phyloP scores from a whole-genome alignment of 2,113 vertebrate species.

The Macquaria ambigua region DNA sequence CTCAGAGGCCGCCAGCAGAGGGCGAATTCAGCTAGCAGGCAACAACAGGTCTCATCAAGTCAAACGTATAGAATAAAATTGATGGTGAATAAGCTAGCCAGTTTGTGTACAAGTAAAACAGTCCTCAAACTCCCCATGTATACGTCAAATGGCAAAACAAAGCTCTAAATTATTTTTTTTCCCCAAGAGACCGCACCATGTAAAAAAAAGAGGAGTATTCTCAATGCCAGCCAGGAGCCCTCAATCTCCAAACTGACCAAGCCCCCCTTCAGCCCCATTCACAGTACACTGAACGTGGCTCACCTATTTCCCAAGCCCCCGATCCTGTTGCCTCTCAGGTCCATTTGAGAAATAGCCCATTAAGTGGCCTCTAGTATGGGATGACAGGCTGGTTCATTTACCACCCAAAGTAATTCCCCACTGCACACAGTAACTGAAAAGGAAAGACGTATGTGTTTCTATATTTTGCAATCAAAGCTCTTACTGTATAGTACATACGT shows the following conservation, averaged over 20 bases:
- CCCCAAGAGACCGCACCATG: not conserved
- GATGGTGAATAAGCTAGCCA: too few relatives aligned
- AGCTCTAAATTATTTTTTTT: not conserved
- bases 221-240: not conserved
- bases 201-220: not conserved
- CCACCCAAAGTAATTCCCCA: not conserved
- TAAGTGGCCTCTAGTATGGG: not conserved
- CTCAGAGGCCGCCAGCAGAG: not conserved
- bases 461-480: not conserved
- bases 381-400: too few relatives aligned
- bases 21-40: not conserved
- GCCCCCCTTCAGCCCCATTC: not conserved
- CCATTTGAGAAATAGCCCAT: too few relatives aligned
- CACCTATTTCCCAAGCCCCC: not conserved
- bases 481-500: not conserved
- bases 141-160: not conserved
- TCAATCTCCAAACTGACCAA: too few relatives aligned
- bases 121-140: too few relatives aligned
- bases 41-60: not conserved
- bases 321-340: not conserved
- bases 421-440: not conserved
- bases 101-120: too few relatives aligned
- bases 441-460: not conserved
- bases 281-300: not conserved
- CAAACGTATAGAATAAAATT: too few relatives aligned